phyloP scores from a whole-genome alignment of 2,888 invertebrate genomes.

The Ryuthela nishihirai region DNA sequence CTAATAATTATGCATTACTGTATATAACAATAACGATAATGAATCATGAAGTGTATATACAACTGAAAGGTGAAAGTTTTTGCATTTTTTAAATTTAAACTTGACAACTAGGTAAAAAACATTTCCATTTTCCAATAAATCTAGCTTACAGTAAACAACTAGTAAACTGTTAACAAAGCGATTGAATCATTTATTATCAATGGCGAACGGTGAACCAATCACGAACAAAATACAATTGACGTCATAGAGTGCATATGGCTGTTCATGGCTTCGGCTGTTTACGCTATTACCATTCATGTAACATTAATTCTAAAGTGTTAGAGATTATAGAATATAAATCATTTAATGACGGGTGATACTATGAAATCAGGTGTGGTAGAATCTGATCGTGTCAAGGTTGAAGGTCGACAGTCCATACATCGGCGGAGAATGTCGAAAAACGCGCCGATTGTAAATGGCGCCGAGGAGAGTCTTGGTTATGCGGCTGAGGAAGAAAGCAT shows the following conservation, averaged over 20 bases:
- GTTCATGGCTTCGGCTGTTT: background rate
- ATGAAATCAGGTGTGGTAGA: constrained; percentile 13
- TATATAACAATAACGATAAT: too few species aligned
- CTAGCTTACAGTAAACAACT: too few species aligned
- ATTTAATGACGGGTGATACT: background rate
- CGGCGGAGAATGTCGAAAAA: constrained; percentile 19
- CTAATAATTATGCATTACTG: too few species aligned
- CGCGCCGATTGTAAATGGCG: constrained; percentile 12
- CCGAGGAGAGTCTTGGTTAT: constrained; percentile 6
- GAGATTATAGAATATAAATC: background rate
- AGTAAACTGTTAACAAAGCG: too few species aligned
- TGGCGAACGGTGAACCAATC: constrained; percentile 16
- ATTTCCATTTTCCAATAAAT: too few species aligned
- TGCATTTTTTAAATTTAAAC: too few species aligned
- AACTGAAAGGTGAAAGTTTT: too few species aligned
- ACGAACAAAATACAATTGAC: constrained; percentile 9
- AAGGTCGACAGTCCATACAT: constrained; percentile 3
- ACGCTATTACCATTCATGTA: background rate
- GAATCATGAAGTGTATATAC: too few species aligned
- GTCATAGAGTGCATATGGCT: constrained; percentile 15
- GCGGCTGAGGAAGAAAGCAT: constrained; percentile 9
- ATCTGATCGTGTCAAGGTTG: constrained; percentile 5
- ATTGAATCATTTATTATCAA: too few species aligned
- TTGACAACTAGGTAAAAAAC: too few species aligned
- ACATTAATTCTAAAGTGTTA: background rate